Evolutionary conservation across 2,113 vertebrate species (phyloP).

Genomic region (Pituophis catenifer): DNA sequence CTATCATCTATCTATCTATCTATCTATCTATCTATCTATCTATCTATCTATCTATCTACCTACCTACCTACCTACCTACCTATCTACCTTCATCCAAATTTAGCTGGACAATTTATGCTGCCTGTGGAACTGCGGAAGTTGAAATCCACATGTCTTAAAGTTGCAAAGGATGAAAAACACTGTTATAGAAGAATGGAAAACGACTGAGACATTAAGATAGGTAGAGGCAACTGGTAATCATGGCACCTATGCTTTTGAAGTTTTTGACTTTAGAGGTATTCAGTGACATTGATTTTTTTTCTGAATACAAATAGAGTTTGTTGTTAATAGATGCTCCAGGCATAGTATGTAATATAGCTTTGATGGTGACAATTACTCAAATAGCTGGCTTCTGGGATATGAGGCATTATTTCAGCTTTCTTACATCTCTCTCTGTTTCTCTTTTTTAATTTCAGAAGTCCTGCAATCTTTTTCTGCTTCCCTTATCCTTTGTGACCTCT

Average conservation of each 20-base stretch:
- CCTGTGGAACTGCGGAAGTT: background rate
- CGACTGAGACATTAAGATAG: background rate
- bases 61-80: background rate
- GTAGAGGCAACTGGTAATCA: background rate
- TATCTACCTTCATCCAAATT: background rate
- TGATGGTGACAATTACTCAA: slow-evolving; percentile 13
- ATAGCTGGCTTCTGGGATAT: background rate
- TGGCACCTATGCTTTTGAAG: background rate
- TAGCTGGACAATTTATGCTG: background rate
- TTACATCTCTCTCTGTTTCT: slow-evolving; percentile 30
- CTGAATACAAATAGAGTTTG: background rate
- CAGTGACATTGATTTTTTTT: background rate
- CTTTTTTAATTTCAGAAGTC: slow-evolving; percentile 31
- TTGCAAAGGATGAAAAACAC: background rate
- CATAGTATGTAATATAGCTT: slow-evolving; percentile 1
- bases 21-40: background rate
- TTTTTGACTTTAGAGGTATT: background rate
- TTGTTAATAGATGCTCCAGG: background rate
- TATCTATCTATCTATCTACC: too few relatives aligned
- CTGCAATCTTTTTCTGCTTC: slow-evolving; percentile 20
- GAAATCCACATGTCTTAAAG: background rate
- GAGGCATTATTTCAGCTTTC: slow-evolving; percentile 28
- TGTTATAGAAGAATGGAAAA: background rate
- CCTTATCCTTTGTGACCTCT: slow-evolving; percentile 28
- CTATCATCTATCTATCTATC: too few relatives aligned